Base-by-base conservation (phyloP, 1,140 invertebrate genomes). In the Acromyrmex charruanus region DNA sequence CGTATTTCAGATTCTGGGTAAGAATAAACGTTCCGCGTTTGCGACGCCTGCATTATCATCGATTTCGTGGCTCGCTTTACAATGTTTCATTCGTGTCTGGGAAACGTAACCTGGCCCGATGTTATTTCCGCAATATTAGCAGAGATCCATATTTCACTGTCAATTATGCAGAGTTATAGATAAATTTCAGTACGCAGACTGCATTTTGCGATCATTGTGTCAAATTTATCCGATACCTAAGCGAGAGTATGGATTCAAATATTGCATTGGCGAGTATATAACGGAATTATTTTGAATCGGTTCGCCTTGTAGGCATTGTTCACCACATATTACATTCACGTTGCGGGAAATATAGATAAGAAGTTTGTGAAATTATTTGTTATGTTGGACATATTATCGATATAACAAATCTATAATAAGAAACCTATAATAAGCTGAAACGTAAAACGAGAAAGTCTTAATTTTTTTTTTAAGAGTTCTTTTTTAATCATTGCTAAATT, bases 41-140 rank as follows among this genome's bases (percentile, higher is more conserved):
- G 79, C 51, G 68, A 35, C 80, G 80, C 55, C 80, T 75, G 80
- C 25, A 82, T 82, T 75, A 84, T 63, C 69, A 74, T 84, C 69
- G 80, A 84, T 82, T 82, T 82, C 68, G 80, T 84, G 80, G 80
- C 69, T 84, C 80, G 80, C 18, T 51, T 84, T 61, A 61, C 55
- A 84, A 84, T 74, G 74, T 84, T 82, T 84, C 55, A 16, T 18
- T 18, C 51, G 21, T 28, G 21, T 35, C 51, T 31, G 16, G 10
- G 53, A 16, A 49, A 82, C 80, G 69, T 61, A 28, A 14, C 51
- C 61, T 35, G 65, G 1, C 21, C 49, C 49, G 61, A 85, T 55
- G 39, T 3, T 18, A 75, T 35, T 84, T 84, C 69, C 44, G 55
- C 80, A 25, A 72, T 71, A 18, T 49, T 28, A 14, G 9, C 9